Conservation (phyloP, 2,888 invertebrate genomes). For the Ophioninae sp. region DNA sequence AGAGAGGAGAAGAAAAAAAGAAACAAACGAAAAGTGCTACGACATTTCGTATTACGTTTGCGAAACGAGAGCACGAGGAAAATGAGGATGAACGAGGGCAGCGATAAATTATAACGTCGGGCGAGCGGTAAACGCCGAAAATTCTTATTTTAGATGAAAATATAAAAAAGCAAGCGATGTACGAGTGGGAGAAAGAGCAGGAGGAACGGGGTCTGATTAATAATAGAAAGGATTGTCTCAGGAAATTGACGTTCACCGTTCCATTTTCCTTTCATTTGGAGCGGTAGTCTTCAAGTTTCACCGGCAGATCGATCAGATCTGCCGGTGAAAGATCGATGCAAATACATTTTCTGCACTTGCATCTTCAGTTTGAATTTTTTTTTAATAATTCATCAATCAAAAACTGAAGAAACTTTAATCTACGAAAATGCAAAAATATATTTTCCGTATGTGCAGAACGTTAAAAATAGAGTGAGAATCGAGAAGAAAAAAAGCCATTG, state of each 20-base stretch:
- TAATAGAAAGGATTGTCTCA: slow-evolving; percentile 51
- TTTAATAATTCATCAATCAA: neutral
- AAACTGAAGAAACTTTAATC: neutral
- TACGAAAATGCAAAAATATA: neutral
- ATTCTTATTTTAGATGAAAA: slow-evolving; percentile 52
- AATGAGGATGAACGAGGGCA: slow-evolving; percentile 33
- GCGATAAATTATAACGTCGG: slow-evolving; percentile 46
- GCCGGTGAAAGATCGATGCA: too few species aligned
- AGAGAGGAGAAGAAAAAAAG: neutral
- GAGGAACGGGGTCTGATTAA: slow-evolving; percentile 42
- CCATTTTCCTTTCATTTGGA: too few species aligned
- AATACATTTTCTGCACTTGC: neutral
- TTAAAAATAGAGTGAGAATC: neutral
- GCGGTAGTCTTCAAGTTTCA: too few species aligned
- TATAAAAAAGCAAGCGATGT: slow-evolving; percentile 7
- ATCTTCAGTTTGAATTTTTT: neutral
- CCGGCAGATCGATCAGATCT: too few species aligned
- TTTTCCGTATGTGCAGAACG: neutral
- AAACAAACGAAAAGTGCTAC: neutral
- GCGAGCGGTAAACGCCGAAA: slow-evolving; percentile 36
- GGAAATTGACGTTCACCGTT: neutral
- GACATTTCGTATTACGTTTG: slow-evolving; percentile 13
- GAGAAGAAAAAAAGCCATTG: neutral
- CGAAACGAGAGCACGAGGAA: slow-evolving; percentile 16
- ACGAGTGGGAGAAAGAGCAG: slow-evolving; percentile 11